Evolutionary conservation across 2,113 vertebrate genomes (phyloP).

Genomic region (Pseudopodoces humilis): DNA sequence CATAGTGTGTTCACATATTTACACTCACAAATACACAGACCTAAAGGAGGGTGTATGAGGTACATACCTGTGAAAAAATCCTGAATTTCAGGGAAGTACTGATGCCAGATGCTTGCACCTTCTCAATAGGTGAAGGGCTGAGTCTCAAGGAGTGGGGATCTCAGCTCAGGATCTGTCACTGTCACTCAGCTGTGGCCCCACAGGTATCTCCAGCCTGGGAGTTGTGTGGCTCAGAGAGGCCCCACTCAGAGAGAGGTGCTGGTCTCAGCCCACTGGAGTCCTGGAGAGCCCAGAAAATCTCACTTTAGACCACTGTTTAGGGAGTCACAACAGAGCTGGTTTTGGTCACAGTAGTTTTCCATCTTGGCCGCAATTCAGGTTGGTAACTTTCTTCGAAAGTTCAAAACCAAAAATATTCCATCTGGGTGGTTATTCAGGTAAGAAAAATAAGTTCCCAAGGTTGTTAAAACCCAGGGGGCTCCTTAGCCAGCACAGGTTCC

Average conservation of each 20-base stretch:
- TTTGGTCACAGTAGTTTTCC: neutral
- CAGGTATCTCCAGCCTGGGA: no score
- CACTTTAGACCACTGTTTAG: neutral
- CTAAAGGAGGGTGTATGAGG: neutral
- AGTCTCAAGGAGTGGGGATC: neutral
- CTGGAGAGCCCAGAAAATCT: neutral
- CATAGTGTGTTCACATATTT: neutral
- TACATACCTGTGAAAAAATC: neutral
- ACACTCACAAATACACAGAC: neutral
- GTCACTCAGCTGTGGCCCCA: neutral
- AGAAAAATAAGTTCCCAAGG: neutral
- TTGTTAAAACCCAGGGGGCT: neutral
- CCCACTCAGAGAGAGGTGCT: neutral
- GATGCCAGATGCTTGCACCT: neutral
- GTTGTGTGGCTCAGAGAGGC: neutral
- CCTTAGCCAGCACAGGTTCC: neutral
- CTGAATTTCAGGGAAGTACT: neutral
- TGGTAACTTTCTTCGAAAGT: neutral
- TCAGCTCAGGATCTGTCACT: neutral
- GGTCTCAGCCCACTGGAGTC: rapidly evolving
- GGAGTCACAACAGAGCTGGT: neutral
- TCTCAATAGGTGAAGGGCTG: rapidly evolving
- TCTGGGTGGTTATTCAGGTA: neutral
- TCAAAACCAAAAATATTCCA: neutral
- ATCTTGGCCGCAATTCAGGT: rapidly evolving